Evolutionary conservation across 1,140 invertebrate species (phyloP).

Genomic region (Plectus sambesii): DNA sequence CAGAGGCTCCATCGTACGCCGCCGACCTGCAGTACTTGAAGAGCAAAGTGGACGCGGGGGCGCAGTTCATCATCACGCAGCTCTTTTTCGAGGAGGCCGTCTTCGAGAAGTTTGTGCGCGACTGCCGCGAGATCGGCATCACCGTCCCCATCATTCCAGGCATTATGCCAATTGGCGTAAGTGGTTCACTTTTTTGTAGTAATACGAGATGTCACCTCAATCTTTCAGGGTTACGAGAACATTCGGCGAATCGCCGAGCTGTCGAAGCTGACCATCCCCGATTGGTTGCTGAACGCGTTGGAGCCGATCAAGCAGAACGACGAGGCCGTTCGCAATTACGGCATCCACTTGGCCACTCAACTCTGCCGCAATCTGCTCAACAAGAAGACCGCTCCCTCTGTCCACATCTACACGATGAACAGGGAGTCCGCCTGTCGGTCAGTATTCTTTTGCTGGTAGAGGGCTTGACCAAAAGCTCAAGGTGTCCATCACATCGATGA

Average conservation of each 20-base stretch:
- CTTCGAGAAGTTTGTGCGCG: slow-evolving; percentile 57
- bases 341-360: slow-evolving; percentile 52
- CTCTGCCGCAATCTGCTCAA: slow-evolving; percentile 54
- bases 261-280: slow-evolving; percentile 55
- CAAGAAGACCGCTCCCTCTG: slow-evolving; percentile 49
- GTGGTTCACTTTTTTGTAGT: background rate
- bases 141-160: slow-evolving; percentile 62
- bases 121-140: slow-evolving; percentile 58
- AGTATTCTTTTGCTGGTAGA: background rate
- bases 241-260: slow-evolving; percentile 55
- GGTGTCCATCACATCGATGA: no score
- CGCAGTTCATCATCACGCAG: slow-evolving; percentile 67
- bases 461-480: no score
- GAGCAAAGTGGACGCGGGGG: slow-evolving; percentile 62
- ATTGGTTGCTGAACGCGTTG: slow-evolving; percentile 52
- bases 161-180: slow-evolving; percentile 56
- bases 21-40: slow-evolving; percentile 59
- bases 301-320: slow-evolving; percentile 56
- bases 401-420: slow-evolving; percentile 61
- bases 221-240: slow-evolving; percentile 51
- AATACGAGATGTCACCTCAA: slow-evolving; percentile 6
- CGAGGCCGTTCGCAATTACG: slow-evolving; percentile 55
- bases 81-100: slow-evolving; percentile 58
- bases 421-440: slow-evolving; percentile 50
- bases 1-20: slow-evolving; percentile 55